Evolutionary conservation across 2,113 vertebrate species (phyloP).

Genomic region (Seriola quinqueradiata): DNA sequence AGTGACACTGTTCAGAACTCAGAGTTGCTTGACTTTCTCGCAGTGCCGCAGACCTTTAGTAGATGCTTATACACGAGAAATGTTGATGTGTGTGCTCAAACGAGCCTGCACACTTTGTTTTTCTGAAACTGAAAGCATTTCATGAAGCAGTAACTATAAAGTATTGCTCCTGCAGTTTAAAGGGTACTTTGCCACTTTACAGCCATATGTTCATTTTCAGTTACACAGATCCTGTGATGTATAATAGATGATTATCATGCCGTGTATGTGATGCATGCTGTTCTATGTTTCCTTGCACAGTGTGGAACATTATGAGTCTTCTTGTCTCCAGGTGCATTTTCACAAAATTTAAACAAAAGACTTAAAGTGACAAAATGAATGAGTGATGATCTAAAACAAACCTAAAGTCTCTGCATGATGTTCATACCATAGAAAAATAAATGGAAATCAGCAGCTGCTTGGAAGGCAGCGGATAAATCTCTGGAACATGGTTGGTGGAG

Average conservation of each 20-base stretch:
- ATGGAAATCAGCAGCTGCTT: conserved; percentile 38
- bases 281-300: conserved; percentile 8
- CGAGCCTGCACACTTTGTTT: not conserved
- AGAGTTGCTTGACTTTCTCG: not conserved
- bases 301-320: not conserved
- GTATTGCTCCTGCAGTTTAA: not conserved
- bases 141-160: not conserved
- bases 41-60: not conserved
- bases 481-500: conserved; percentile 44
- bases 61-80: not conserved
- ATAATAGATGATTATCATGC: conserved; percentile 2
- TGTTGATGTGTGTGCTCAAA: not conserved
- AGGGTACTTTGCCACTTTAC: not conserved
- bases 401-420: conserved; percentile 22
- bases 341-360: conserved; percentile 12
- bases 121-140: not conserved
- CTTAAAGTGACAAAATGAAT: conserved; percentile 16
- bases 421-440: conserved; percentile 30
- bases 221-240: not conserved
- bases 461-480: conserved; percentile 52
- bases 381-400: conserved; percentile 21
- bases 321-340: not conserved
- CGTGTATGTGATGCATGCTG: not conserved
- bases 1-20: not conserved
- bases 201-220: not conserved